Evolutionary conservation across 2,888 invertebrate species (phyloP).

Genomic region (Protula sp.): DNA sequence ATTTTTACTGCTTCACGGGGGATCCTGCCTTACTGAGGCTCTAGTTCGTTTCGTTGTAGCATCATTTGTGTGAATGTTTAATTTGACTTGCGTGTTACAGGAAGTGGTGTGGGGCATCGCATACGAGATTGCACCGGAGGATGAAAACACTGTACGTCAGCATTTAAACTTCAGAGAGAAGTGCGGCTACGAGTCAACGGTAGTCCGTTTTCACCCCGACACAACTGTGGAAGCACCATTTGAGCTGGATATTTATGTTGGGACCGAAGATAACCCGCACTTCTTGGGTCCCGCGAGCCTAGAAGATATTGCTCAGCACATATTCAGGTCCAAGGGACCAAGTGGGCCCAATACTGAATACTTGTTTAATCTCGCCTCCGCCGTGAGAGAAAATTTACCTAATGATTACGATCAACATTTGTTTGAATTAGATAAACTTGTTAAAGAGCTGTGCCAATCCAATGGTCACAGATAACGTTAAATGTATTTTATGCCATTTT

Average conservation of each 20-base stretch:
- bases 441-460: slow-evolving; percentile 36
- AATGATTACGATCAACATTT: slow-evolving; percentile 71
- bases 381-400: slow-evolving; percentile 70
- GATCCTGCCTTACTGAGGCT: too few relatives aligned
- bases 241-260: slow-evolving; percentile 74
- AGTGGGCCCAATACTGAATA: slow-evolving; percentile 91
- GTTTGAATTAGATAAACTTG: slow-evolving; percentile 66
- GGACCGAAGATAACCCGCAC: slow-evolving; percentile 73
- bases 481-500: too few relatives aligned
- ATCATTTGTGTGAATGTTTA: too few relatives aligned
- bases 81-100: too few relatives aligned
- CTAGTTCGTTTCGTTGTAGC: too few relatives aligned
- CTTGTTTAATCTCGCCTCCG: slow-evolving; percentile 73
- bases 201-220: slow-evolving; percentile 69
- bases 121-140: slow-evolving; percentile 71
- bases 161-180: slow-evolving; percentile 88
- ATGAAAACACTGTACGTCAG: slow-evolving; percentile 64
- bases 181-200: slow-evolving; percentile 77
- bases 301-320: slow-evolving; percentile 73
- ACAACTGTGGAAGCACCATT: slow-evolving; percentile 57
- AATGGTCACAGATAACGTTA: neutral
- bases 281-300: slow-evolving; percentile 73
- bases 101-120: slow-evolving; percentile 85
- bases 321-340: slow-evolving; percentile 67
- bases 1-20: too few relatives aligned